Conservation (phyloP, 2,113 vertebrate genomes). For the Odobenus rosmarus region DNA sequence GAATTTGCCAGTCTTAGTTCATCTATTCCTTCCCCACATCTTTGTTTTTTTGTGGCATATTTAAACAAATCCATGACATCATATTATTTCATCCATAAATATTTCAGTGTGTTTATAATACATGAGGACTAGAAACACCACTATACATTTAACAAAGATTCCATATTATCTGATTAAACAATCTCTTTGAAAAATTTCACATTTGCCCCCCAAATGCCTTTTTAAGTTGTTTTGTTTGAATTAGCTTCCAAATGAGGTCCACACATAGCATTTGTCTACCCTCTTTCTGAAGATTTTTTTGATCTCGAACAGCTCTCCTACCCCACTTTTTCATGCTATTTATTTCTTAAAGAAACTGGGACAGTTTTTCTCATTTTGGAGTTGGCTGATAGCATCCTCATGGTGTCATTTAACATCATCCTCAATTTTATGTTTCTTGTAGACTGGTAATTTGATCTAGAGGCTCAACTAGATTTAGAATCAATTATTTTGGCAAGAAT, state of each 20-base stretch:
- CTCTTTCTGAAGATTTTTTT: slow-evolving; percentile 18
- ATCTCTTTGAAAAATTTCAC: not conserved
- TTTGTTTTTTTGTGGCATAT: not conserved
- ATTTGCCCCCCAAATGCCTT: not conserved
- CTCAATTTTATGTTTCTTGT: slow-evolving; percentile 12
- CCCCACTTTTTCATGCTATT: not conserved
- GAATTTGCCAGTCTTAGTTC: not conserved
- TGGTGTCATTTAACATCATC: not conserved
- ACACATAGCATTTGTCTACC: not conserved
- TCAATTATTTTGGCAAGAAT: slow-evolving; percentile 38
- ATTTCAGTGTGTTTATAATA: slow-evolving; percentile 18
- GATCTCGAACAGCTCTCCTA: fast-evolving
- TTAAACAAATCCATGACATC: not conserved
- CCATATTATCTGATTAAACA: not conserved
- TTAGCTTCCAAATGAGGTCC: not conserved
- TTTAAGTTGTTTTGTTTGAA: slow-evolving; percentile 20
- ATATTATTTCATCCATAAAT: not conserved
- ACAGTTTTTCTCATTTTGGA: slow-evolving; percentile 34
- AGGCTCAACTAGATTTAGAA: not conserved
- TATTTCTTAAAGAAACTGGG: slow-evolving; percentile 36
- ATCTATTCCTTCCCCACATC: not conserved
- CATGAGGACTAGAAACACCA: not conserved
- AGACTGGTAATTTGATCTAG: not conserved
- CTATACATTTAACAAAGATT: not conserved
- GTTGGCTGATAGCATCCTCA: not conserved